Evolutionary conservation across 2,113 vertebrate genomes (phyloP), one percentile per base, ranked within the genome.

Genomic region (Indicator indicator): DNA sequence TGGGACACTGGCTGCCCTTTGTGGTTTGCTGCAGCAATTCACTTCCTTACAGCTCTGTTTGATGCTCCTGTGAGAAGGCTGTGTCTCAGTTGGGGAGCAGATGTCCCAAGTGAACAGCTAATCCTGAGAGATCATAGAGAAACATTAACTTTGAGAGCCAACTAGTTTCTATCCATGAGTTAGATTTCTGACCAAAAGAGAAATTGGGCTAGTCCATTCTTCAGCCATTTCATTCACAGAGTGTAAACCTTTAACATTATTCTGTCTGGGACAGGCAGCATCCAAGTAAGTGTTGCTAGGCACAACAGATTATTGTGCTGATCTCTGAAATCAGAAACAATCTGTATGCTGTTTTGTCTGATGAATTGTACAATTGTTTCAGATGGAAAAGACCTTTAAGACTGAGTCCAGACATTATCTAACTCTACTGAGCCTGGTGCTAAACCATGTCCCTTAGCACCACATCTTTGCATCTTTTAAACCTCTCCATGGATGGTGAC

Each of bases 21-120:
- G 7, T 40, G 67, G 89, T 36, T 84, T 0, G 0, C 52, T 36
- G 60, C 81, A 85, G 81, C 2, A 8, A 27, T 58, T 67, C 1
- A 5, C 78, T 92, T 93, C 83, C 69, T 88, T 6, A 0, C 64
- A 69, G n/a, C 44, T 74, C 32, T 4, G 3, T 82, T 69, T 86
- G 69, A 73, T 63, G 69, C 64, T 74, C 44, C 76, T 36, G 20
- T 69, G 67, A 36, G 36, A 71, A 94, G 76, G 18, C 72, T 60
- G 30, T 63, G 50, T 44, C 17, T 33, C 11, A 79, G 64, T 36
- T 67, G 40, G 27, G 42, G n/a, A 82, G 50, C 48, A 86, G 70
- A 40, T 54, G 40, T 84, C 70, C 86, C 83, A 76, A 10, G 38
- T 33, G 71, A 76, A n/a, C 4, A 28, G 27, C 9, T 69, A 79